Evolutionary conservation across 2,113 vertebrate species (phyloP).

Genomic region (Xenopus borealis): DNA sequence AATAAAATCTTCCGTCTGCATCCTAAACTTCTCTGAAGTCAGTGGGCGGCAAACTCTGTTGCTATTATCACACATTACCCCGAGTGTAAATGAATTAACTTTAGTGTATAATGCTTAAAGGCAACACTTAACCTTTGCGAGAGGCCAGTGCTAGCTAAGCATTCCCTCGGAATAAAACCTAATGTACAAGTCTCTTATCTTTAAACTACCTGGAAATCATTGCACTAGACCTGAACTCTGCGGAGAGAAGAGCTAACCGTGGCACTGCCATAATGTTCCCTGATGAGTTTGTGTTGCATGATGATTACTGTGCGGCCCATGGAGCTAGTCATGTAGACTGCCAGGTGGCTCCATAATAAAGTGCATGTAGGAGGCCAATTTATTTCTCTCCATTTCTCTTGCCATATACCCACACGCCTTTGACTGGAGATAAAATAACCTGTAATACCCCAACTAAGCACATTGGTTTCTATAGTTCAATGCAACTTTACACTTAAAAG

Average conservation of each 20-base stretch:
- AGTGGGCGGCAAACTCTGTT: constrained; percentile 8
- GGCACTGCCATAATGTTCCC: constrained; percentile 30
- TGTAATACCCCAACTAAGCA: no score
- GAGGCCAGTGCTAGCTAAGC: constrained; percentile 45
- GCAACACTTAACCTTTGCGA: constrained; percentile 41
- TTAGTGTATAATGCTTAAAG: constrained; percentile 46
- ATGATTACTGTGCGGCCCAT: constrained; percentile 20
- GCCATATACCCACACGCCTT: no score
- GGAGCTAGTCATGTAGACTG: constrained; percentile 10
- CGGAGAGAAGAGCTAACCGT: constrained; percentile 28
- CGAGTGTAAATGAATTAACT: constrained; percentile 46
- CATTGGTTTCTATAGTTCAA: no score
- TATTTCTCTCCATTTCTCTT: no score
- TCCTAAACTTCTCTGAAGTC: constrained; percentile 12
- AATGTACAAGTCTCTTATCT: constrained; percentile 43
- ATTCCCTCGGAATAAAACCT: constrained; percentile 41
- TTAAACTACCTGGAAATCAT: constrained; percentile 47
- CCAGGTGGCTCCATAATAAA: neutral
- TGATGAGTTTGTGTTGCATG: constrained; percentile 41
- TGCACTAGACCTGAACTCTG: constrained; percentile 43
- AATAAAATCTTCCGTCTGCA: constrained; percentile 4
- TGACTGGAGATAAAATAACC: no score
- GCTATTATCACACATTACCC: constrained; percentile 43
- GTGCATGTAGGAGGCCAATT: neutral
- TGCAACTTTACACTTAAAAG: no score